These are phyloP conservation scores for Lasaia peninsularis DNA, from an alignment of 1,140 invertebrate species.

Conservation along the genomic window DNA sequence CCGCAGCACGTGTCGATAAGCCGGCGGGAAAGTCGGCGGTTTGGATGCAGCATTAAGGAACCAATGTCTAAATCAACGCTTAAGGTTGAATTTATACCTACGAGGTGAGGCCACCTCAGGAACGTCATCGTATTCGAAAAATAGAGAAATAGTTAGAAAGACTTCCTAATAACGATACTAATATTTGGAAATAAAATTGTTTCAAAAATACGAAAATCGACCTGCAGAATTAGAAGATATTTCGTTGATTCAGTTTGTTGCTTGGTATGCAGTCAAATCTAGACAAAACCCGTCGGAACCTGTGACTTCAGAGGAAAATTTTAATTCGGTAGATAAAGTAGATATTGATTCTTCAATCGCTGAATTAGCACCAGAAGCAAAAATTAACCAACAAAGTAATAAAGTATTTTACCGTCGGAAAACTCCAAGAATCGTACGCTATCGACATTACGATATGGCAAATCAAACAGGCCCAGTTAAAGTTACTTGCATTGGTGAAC, in stretches of 20 bases:
- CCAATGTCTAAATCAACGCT: conserved; percentile 24
- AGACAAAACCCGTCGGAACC: too few relatives aligned
- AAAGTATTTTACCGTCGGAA: conserved; percentile 13
- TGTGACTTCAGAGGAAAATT: too few relatives aligned
- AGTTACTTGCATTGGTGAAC: too few relatives aligned
- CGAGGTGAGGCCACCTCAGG: conserved; percentile 20
- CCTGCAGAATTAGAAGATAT: conserved; percentile 22
- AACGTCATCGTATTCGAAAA: conserved; percentile 23
- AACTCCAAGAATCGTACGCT: conserved; percentile 36
- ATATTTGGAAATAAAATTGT: conserved; percentile 26
- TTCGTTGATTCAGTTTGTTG: conserved; percentile 25
- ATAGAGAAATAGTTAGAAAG: conserved; percentile 17
- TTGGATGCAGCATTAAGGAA: too few relatives aligned
- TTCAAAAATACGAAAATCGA: conserved; percentile 28
- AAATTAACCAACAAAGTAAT: too few relatives aligned
- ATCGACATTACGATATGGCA: conserved; percentile 43
- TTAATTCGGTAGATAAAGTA: conserved; percentile 11
- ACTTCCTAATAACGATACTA: conserved; percentile 14
- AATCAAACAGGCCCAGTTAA: too few relatives aligned
- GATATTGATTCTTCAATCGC: conserved; percentile 14
- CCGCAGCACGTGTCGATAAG: too few relatives aligned
- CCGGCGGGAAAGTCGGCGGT: too few relatives aligned
- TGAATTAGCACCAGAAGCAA: conserved; percentile 12
- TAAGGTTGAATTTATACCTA: conserved; percentile 20
- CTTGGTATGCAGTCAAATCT: too few relatives aligned